phyloP scores from a whole-genome alignment of 2,113 vertebrate genomes.

The Dermatemys mawii region DNA sequence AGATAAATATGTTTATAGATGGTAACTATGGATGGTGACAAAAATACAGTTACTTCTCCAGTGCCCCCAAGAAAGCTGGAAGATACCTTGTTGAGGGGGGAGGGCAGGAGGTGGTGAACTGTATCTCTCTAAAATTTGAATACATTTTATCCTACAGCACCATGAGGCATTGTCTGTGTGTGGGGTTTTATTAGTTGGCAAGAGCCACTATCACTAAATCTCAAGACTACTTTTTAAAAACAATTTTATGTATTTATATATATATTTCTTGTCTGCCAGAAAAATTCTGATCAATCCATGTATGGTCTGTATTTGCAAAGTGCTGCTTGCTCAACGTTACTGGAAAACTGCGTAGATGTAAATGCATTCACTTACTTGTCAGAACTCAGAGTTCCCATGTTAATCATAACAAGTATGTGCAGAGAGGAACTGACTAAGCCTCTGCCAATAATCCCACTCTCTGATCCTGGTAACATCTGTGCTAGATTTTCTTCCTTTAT shows the following conservation, averaged over 20 bases:
- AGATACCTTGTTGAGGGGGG: constrained; percentile 10
- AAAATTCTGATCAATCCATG: neutral
- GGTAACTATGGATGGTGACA: constrained; percentile 42
- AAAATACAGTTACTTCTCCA: constrained; percentile 19
- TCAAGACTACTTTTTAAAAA: neutral
- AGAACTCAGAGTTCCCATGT: constrained; percentile 18
- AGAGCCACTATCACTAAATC: constrained; percentile 15
- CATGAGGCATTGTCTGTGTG: neutral
- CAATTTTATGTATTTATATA: constrained; percentile 32
- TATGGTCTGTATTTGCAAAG: constrained; percentile 26
- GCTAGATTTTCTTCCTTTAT: constrained; percentile 52
- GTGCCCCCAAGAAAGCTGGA: neutral
- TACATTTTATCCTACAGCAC: neutral
- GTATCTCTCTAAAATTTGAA: constrained; percentile 17
- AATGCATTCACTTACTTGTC: neutral
- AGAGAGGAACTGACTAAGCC: constrained; percentile 8
- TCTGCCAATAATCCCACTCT: neutral
- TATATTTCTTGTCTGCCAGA: neutral
- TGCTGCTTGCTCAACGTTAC: neutral
- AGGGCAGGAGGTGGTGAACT: too few relatives aligned
- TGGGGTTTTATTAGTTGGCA: constrained; percentile 46
- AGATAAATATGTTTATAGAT: constrained; percentile 46
- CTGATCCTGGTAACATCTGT: constrained; percentile 35
- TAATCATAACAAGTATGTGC: constrained; percentile 28
- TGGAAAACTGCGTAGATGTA: neutral